These are phyloP conservation scores for Drosophila prolongata DNA, from an alignment of 2,888 invertebrate genomes.

Conservation along the genomic window DNA sequence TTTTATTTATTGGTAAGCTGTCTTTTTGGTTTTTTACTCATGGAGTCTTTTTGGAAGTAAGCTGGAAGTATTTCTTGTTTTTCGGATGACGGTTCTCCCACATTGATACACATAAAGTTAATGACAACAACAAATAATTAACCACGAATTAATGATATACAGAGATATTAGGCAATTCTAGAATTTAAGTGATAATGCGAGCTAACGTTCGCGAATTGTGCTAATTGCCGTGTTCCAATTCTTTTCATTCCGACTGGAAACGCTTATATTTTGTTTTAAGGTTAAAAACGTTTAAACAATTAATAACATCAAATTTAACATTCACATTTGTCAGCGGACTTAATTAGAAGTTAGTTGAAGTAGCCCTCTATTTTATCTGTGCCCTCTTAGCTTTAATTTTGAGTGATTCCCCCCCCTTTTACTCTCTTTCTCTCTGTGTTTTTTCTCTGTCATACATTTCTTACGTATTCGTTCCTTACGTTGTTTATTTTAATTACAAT, in stretches of 20 bases:
- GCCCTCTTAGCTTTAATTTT: neutral
- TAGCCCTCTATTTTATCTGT: neutral
- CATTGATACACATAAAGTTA: constrained; percentile 22
- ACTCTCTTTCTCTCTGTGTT: constrained; percentile 9
- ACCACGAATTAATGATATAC: constrained; percentile 7
- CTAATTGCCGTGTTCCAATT: constrained; percentile 9
- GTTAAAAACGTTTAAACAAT: constrained; percentile 11
- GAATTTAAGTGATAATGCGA: constrained; percentile 12
- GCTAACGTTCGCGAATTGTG: constrained; percentile 17
- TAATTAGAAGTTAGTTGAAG: neutral
- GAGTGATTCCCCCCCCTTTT: neutral
- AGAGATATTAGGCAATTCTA: neutral
- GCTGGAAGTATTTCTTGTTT: constrained; percentile 22
- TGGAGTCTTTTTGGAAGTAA: constrained; percentile 19
- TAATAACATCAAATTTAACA: constrained; percentile 16
- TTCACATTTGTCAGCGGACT: constrained; percentile 3
- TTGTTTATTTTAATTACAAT: constrained; percentile 23
- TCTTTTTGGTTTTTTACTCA: constrained; percentile 10
- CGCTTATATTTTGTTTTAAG: constrained; percentile 3
- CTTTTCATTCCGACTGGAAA: constrained; percentile 1
- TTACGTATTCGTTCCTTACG: constrained; percentile 45
- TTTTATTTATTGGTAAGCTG: neutral
- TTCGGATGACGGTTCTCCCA: constrained; percentile 12
- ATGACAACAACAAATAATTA: constrained; percentile 19
- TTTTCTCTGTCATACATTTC: constrained; percentile 8